A percentile compares a stretch with the other conserved stretches of the same genome.
Conservation (phyloP, 2,113 vertebrate species). For the Romanogobio albipinnatus region DNA sequence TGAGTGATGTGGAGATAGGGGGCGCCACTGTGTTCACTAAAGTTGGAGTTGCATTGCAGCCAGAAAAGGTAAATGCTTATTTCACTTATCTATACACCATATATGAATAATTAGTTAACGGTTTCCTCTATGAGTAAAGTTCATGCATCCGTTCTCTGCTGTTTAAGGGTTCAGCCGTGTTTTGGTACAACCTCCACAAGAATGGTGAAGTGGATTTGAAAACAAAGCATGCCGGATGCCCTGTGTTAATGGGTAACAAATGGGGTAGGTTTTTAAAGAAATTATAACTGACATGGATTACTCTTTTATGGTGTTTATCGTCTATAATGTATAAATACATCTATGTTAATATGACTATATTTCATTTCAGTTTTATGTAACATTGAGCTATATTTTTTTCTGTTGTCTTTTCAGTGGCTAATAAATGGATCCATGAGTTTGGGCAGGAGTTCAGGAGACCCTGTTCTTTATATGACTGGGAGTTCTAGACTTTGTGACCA, state of each 20-base stretch:
- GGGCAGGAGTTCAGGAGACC: conserved; percentile 55
- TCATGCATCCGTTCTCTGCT: not conserved
- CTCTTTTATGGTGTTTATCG: not conserved
- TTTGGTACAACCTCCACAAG: conserved; percentile 55
- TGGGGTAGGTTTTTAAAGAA: conserved; percentile 52
- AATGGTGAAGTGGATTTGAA: conserved; percentile 19
- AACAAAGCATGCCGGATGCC: conserved; percentile 50
- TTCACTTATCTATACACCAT: not conserved
- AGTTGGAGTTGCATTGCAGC: conserved; percentile 83
- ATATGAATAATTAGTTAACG: not conserved
- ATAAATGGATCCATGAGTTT: conserved; percentile 49
- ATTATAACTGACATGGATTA: not conserved
- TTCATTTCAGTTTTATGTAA: not conserved
- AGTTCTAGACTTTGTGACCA: conserved; percentile 5
- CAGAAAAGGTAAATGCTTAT: conserved; percentile 77
- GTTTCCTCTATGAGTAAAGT: not conserved
- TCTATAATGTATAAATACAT: not conserved
- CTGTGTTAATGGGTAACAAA: conserved; percentile 53
- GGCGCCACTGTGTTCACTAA: conserved; percentile 85
- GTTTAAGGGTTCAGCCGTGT: conserved; percentile 51
- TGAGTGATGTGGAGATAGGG: conserved; percentile 85
- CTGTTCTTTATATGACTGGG: conserved; percentile 36
- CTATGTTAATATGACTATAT: not conserved
- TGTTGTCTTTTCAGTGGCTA: conserved; percentile 28
- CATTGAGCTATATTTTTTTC: not conserved